A percentile compares a stretch with the other conserved stretches of the same genome.
Evolutionary conservation across 2,797 vertebrate species (phyloP).

Genomic region (Poecilia picta): DNA sequence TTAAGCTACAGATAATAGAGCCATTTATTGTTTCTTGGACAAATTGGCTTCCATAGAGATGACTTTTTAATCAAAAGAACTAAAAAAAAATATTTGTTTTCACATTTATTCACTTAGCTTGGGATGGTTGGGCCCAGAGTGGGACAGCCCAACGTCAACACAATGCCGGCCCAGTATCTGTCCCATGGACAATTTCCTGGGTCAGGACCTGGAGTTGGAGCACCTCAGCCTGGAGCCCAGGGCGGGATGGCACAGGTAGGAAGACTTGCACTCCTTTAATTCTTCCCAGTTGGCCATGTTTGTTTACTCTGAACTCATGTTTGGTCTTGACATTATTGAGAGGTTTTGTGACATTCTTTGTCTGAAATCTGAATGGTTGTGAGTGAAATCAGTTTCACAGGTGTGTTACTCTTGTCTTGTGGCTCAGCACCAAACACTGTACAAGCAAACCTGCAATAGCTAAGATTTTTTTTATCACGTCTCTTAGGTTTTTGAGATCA

Average conservation of each 20-base stretch:
- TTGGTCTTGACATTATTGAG: not conserved
- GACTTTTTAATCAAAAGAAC: not conserved
- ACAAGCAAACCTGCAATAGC: not conserved
- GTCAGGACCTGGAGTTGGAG: constrained; percentile 83
- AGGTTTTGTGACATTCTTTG: not conserved
- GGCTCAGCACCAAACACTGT: not conserved
- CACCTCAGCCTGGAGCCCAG: constrained; percentile 85
- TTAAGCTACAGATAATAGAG: not conserved
- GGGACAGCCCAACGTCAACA: constrained; percentile 85
- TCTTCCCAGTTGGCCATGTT: not conserved
- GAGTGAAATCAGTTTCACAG: not conserved
- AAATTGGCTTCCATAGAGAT: not conserved
- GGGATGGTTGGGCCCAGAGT: constrained; percentile 88
- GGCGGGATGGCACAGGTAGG: constrained; percentile 83
- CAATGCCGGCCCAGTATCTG: constrained; percentile 92
- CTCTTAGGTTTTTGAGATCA: not conserved
- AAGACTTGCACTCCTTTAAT: not conserved
- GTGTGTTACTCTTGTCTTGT: not conserved
- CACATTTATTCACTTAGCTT: constrained; percentile 74
- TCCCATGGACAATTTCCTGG: constrained; percentile 88
- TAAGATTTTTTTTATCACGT: not conserved
- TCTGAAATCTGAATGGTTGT: not conserved
- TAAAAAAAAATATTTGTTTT: not conserved
- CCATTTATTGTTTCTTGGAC: not conserved
- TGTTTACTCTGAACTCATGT: not conserved